phyloP scores from a whole-genome alignment of 2,888 invertebrate species.

The Drosophila trichaetosa region DNA sequence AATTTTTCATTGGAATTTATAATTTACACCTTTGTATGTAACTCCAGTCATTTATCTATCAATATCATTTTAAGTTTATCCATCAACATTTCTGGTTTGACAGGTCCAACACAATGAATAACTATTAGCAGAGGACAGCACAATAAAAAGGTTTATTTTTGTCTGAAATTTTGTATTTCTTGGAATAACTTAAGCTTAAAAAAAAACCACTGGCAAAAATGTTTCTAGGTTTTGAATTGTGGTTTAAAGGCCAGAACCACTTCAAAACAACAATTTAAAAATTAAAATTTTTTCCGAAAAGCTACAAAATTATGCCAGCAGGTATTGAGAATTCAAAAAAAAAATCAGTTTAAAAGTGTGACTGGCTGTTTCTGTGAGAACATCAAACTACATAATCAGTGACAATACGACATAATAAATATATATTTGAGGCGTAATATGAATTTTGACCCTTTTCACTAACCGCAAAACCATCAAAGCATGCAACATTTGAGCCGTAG shows the following conservation, averaged over 20 bases:
- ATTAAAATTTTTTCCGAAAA: background rate
- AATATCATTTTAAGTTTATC: background rate
- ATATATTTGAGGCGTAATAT: background rate
- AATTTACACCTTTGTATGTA: background rate
- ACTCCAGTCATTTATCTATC: background rate
- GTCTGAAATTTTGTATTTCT: background rate
- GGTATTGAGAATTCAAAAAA: background rate
- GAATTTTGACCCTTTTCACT: conserved; percentile 18
- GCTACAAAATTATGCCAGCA: background rate
- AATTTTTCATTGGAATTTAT: background rate
- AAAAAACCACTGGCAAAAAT: background rate
- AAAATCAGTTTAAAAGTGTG: background rate
- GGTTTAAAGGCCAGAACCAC: background rate
- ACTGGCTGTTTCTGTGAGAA: background rate
- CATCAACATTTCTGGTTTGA: background rate
- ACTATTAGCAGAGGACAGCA: background rate
- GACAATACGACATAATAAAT: background rate
- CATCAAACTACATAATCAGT: background rate
- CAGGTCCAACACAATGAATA: conserved; percentile 1
- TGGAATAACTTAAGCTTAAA: background rate
- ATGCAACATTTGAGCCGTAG: conserved; percentile 1
- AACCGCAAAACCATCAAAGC: conserved; percentile 1
- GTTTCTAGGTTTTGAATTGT: background rate
- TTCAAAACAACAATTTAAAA: background rate
- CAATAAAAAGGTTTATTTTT: background rate